Base-by-base conservation (phyloP, 1,140 invertebrate genomes). In the Elymnias hypermnestra region DNA sequence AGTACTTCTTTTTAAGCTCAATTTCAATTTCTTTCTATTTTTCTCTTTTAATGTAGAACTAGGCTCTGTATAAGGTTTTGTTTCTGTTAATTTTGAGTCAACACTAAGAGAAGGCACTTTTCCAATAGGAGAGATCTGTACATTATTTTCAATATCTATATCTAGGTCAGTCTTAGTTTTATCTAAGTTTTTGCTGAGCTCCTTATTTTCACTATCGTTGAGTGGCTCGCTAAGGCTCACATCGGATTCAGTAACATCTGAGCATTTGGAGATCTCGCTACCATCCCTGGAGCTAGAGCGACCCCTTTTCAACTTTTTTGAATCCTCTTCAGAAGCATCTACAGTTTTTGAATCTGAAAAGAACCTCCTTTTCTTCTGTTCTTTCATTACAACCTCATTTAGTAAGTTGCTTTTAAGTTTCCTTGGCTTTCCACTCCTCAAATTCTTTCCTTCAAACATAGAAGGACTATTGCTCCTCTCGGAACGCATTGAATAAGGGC, bases 351-450 rank as follows among this genome's bases (percentile, higher is more conserved):
- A 72, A 42, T 88, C 87, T 33, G 84, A 84, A 5, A 82, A 64
- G 17, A 87, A 61, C 58, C 81, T 61, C 46, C 79, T 64, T 55
- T 87, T 88, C 48, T 85, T 87, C 41, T 77, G 76, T 56, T 84
- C 83, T 41, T 83, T 81, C 53, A 86, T 79, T 0, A 87, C 78
- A 55, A 82, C 73, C 55, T 87, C 85, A 67, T 73, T 83, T 28
- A 89, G 72, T 10, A 89, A 58, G 49, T 88, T 87, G 31, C 75
- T 86, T 39, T 89, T 84, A 3, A 87, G 67, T 45, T 89, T 89
- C 12, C 89, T 72, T 52, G 90, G 86, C 62, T 91, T 92, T 0
- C 91, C 91, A 63, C 91, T 92, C 36, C 91, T 79, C 26, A 92
- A 76, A 33, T 89, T 89, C 43, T 90, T 88, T 6, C 58, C 65